Percentiles rank a stretch among this genome's conserved stretches.
These are phyloP conservation scores for Dryas iulia DNA, from an alignment of 1,140 invertebrate species.

Conservation along the genomic window DNA sequence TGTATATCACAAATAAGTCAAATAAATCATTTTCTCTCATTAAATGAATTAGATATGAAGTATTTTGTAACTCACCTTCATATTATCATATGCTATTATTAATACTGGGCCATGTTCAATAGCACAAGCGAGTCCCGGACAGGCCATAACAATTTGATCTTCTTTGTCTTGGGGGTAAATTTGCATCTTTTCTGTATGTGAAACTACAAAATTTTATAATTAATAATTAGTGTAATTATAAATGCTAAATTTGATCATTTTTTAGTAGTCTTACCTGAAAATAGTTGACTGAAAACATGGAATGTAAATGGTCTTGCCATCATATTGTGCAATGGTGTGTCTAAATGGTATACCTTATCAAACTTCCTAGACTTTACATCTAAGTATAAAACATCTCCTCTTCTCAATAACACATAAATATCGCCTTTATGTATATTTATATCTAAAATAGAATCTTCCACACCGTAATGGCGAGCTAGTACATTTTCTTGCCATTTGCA, in stretches of 20 bases:
- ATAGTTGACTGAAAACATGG: slow-evolving; percentile 25
- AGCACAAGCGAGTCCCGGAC: slow-evolving; percentile 11
- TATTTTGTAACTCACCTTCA: neutral
- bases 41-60: no score
- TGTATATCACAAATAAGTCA: no score
- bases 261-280: slow-evolving; percentile 29
- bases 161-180: neutral
- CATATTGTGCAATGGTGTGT: slow-evolving; percentile 6
- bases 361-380: slow-evolving; percentile 19
- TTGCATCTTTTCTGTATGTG: neutral
- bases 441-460: slow-evolving; percentile 1
- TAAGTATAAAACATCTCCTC: slow-evolving; percentile 19
- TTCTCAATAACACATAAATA: slow-evolving; percentile 32
- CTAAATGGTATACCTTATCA: slow-evolving; percentile 16
- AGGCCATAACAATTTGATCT: slow-evolving; percentile 3
- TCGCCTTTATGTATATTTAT: slow-evolving; percentile 28
- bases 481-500: slow-evolving; percentile 8
- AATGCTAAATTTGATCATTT: no score
- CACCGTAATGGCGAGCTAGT: slow-evolving; percentile 24
- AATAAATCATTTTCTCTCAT: no score
- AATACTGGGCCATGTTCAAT: slow-evolving; percentile 36
- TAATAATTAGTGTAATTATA: no score
- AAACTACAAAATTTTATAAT: slow-evolving; percentile 15
- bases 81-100: neutral
- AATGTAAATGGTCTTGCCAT: slow-evolving; percentile 25